Percentiles rank a stretch among this genome's conserved stretches.
Evolutionary conservation across 2,888 invertebrate species (phyloP).

Genomic region (Hetaerina titia): DNA sequence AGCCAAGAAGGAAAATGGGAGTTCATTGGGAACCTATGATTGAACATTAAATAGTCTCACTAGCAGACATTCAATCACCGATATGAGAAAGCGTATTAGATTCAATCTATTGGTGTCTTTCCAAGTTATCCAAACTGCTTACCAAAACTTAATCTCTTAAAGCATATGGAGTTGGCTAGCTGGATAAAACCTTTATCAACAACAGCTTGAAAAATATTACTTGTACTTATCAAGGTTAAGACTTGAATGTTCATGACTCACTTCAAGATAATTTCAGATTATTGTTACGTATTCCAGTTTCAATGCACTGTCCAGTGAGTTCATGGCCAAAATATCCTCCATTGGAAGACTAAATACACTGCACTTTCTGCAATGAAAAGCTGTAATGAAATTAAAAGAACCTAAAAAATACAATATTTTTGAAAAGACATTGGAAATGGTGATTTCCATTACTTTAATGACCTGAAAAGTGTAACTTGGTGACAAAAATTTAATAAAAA

Average conservation of each 20-base stretch:
- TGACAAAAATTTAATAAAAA: constrained; percentile 46
- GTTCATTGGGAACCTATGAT: constrained; percentile 38
- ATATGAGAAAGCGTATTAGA: constrained; percentile 39
- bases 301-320: constrained; percentile 48
- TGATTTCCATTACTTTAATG: constrained; percentile 25
- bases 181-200: constrained; percentile 42
- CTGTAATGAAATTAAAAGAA: constrained; percentile 56
- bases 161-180: constrained; percentile 34
- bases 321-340: constrained; percentile 56
- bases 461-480: constrained; percentile 38
- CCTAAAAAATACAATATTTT: not conserved
- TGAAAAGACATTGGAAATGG: not conserved
- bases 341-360: constrained; percentile 63
- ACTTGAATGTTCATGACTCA: constrained; percentile 45
- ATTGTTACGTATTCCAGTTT: constrained; percentile 52
- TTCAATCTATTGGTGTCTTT: constrained; percentile 18
- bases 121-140: constrained; percentile 18
- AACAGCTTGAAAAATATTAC: constrained; percentile 26
- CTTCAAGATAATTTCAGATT: constrained; percentile 46
- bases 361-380: constrained; percentile 55
- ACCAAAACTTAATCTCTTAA: constrained; percentile 42
- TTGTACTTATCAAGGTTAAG: constrained; percentile 42
- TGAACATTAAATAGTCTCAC: constrained; percentile 39
- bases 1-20: constrained; percentile 30
- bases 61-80: constrained; percentile 35